phyloP scores from a whole-genome alignment of 1,140 invertebrate species.

The Heliconius hewitsoni region DNA sequence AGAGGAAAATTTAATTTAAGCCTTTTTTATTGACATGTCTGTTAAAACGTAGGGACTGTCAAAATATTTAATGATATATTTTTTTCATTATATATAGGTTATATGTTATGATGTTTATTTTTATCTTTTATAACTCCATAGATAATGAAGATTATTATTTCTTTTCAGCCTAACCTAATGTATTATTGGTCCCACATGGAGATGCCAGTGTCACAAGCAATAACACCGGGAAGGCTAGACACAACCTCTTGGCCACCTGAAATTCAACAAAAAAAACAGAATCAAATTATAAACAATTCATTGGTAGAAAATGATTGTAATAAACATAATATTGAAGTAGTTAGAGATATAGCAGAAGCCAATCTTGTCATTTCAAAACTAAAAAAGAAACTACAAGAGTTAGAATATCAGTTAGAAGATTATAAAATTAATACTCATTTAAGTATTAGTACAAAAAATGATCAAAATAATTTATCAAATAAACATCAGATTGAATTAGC shows the following conservation, averaged over 20 bases:
- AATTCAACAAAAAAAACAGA: slow-evolving; percentile 35
- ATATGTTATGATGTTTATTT: too few species aligned
- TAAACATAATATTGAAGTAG: slow-evolving; percentile 68
- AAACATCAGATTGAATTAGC: slow-evolving; percentile 51
- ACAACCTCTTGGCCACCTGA: slow-evolving; percentile 74
- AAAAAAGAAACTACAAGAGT: slow-evolving; percentile 74
- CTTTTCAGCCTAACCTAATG: slow-evolving; percentile 90
- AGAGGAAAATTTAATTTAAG: too few species aligned
- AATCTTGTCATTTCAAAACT: slow-evolving; percentile 68
- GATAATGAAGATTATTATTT: slow-evolving; percentile 10
- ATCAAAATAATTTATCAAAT: slow-evolving; percentile 62
- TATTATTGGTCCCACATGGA: slow-evolving; percentile 94
- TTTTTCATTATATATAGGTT: too few species aligned
- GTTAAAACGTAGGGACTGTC: too few species aligned
- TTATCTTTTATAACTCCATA: too few species aligned
- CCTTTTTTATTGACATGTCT: too few species aligned
- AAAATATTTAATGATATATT: too few species aligned
- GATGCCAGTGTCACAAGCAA: slow-evolving; percentile 83
- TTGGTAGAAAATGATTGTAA: slow-evolving; percentile 49
- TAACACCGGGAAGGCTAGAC: slow-evolving; percentile 85
- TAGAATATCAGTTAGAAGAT: slow-evolving; percentile 81
- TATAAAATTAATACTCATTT: slow-evolving; percentile 81
- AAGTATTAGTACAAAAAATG: slow-evolving; percentile 79
- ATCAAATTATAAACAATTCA: slow-evolving; percentile 22
- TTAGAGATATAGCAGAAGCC: slow-evolving; percentile 69